phyloP scores from a whole-genome alignment of 2,888 invertebrate species.

The Sclerodermus sp. region DNA sequence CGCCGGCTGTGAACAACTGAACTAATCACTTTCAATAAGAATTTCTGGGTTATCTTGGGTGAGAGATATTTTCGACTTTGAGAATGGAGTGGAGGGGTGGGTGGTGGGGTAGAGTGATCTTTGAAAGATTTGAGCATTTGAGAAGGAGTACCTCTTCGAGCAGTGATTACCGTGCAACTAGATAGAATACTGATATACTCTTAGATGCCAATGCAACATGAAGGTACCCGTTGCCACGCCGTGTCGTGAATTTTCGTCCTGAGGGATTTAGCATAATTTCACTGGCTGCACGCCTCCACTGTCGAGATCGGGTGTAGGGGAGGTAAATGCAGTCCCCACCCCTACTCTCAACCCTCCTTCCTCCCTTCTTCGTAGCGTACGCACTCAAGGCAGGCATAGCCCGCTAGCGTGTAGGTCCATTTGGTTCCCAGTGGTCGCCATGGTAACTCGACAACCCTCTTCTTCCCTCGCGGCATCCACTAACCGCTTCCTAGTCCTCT shows the following conservation, averaged over 20 bases:
- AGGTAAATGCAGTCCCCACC: conserved; percentile 20
- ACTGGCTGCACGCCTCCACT: conserved; percentile 29
- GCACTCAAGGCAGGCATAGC: conserved; percentile 11
- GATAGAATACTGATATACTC: no score
- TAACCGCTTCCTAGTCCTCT: conserved; percentile 20
- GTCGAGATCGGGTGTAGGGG: conserved; percentile 7
- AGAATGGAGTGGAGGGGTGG: no score
- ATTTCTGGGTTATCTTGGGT: no score
- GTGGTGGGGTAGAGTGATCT: no score
- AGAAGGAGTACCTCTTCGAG: background rate
- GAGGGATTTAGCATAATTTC: conserved; percentile 44
- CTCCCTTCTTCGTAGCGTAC: conserved; percentile 2
- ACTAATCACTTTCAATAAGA: no score
- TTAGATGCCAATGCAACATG: conserved; percentile 27
- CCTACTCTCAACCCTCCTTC: conserved; percentile 5
- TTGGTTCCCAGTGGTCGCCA: conserved; percentile 38
- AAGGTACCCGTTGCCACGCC: conserved; percentile 33
- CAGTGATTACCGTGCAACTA: no score
- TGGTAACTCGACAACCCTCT: conserved; percentile 40
- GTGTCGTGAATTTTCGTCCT: conserved; percentile 42
- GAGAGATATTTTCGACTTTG: no score
- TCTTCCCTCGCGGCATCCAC: conserved; percentile 26
- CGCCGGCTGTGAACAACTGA: background rate
- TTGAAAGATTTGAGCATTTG: background rate
- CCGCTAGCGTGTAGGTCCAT: conserved; percentile 37